Base-by-base conservation (phyloP, 2,888 invertebrate genomes). In the Rutpela maculata region DNA sequence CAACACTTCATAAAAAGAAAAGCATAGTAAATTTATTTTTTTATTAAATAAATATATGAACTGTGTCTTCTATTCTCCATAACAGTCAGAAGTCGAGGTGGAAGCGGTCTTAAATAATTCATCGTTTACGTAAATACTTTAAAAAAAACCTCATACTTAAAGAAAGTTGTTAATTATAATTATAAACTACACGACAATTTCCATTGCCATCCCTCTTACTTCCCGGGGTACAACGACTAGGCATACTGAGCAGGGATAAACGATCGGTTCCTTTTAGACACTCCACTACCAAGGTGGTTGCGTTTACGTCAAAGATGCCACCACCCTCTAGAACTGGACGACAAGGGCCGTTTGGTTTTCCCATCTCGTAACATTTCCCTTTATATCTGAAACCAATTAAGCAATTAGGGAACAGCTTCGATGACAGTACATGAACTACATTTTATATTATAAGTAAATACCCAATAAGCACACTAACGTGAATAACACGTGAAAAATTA, bases 301-400 rank as follows among this genome's bases (percentile, higher is more conserved):
- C 91, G 85, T 95, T 93, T 0, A 95, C 92, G 6, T 91, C 92
- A 17, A 95, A 88, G 0, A 92, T 90, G 17, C 88, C 90, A 0
- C 89, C 88, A 0, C 89, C 87, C 50, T 89, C 87, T 82, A 90
- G 79, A 84, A 89, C 77, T 79, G 88, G 72, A 87, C 90, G 83
- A 84, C 93, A 93, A 0, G 93, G 81, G 0, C 88, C 88, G 17
- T 88, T 89, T 0, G 82, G 83, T 63, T 87, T 86, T 55, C 87
- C 87, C 59, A 91, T 77, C 86, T 89, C 26, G 89, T 91, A 90
- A 83, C 94, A 94, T 43, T 81, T 80, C 4, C 88, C 89, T 0
- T 90, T 90, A 43, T 91, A 88, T 63, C 88, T 88, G 50, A 0
- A 92, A 92, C 35, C 85, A 83, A 18, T 87, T 86, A 35, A 87